phyloP scores from a whole-genome alignment of 2,797 vertebrate genomes.

The Echeneis naucrates region DNA sequence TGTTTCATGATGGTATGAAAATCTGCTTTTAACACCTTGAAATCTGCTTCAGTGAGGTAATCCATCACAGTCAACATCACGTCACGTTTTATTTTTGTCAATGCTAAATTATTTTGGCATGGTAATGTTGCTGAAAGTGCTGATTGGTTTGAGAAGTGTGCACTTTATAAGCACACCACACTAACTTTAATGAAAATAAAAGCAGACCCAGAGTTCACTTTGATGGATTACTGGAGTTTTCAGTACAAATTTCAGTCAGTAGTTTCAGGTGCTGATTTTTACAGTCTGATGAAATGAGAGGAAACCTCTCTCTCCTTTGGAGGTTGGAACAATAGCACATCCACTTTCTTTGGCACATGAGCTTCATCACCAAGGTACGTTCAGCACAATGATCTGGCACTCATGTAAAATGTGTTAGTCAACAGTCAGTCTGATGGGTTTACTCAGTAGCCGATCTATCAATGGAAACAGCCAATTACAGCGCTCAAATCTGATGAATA shows the following conservation, averaged over 20 bases:
- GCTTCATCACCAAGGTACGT: not conserved
- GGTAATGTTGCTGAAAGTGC: conserved; percentile 33
- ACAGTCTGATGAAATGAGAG: conserved; percentile 3
- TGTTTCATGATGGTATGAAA: conserved; percentile 24
- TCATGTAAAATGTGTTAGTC: not conserved
- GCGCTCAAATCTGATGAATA: too few relatives aligned
- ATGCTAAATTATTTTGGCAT: conserved; percentile 19
- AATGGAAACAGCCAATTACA: too few relatives aligned
- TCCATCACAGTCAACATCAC: conserved; percentile 34
- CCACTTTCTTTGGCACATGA: not conserved
- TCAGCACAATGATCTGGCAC: not conserved
- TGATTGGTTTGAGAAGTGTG: conserved; percentile 36
- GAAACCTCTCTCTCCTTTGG: not conserved
- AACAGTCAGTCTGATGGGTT: not conserved
- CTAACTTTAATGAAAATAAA: conserved; percentile 24
- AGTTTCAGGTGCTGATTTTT: conserved; percentile 2
- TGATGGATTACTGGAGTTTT: conserved; percentile 36
- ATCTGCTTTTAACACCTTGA: conserved; percentile 19
- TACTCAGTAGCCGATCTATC: not conserved
- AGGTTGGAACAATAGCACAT: not conserved
- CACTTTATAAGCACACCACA: conserved; percentile 16
- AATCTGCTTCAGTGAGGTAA: conserved; percentile 16
- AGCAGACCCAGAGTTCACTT: conserved; percentile 18
- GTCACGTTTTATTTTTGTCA: conserved; percentile 39
- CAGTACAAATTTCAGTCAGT: conserved; percentile 6